Base-by-base conservation (phyloP, 2,113 vertebrate genomes). In the Bubo scandiacus region DNA sequence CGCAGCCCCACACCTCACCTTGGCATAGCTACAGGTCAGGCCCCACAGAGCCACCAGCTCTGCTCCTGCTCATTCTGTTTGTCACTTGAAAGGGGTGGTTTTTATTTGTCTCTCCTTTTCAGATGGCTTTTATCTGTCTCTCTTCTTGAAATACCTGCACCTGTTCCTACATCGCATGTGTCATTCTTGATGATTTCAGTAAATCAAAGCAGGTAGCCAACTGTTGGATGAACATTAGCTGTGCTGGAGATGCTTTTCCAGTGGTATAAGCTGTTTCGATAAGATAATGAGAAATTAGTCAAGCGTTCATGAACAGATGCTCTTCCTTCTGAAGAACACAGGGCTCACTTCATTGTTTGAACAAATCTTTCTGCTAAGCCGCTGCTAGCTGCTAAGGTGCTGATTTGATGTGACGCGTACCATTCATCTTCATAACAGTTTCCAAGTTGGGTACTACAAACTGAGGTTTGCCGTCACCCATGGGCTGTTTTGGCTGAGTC, bases 231-330 rank as follows among this genome's bases (percentile, higher is more conserved):
- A 94, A 86, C 67, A 73, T 88, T n/a, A 92, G 80, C 90, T 0
- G 0, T 83, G 80, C 73, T 77, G 81, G 74, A 79, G 82, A 66
- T 70, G 68, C 38, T 81, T 83, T 94, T 97, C 94, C 92, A 89
- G 79, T 57, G 82, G 78, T 65, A 91, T 55, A 93, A 95, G 74
- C 80, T 94, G 80, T 96, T 97, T 92, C 52, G 1, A 75, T 91
- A 94, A 94, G 91, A 94, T 97, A 97, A 97, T 97, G 86, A 97
- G 91, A 95, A 97, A 95, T 96, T 96, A 97, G 94, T 74, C 94
- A 97, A 95, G 96, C 87, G 7, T 96, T 97, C 86, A 93, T 26
- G 54, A 97, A 83, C 94, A 97, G 96, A 96, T 97, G 96, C 94
- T 96, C 42, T 95, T 86, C 61, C 87, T 90, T 92, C 85, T 91